Base-by-base conservation (phyloP, 2,797 vertebrate genomes). In the Chromobotia macracanthus region DNA sequence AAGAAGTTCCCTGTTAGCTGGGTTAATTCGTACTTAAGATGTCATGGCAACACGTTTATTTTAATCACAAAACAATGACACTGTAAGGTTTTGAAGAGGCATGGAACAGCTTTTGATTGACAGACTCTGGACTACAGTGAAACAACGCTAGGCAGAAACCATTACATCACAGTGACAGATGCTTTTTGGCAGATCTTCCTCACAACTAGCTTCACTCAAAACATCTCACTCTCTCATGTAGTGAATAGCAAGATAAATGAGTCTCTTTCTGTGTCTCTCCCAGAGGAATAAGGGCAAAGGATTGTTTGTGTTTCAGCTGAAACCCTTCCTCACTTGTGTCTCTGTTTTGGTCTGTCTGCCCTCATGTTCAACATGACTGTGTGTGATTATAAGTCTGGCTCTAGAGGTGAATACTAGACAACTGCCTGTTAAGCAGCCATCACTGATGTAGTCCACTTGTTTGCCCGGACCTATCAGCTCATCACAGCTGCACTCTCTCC, bases 401-500 rank as follows among this genome's bases (percentile, higher is more conserved):
- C 89, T 90, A 87, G 93, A 91, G 88, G 91, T 89, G 89, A 84
- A 87, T 91, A 90, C 89, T 87, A 92, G 91, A 92, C 80, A 85
- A 86, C 83, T 91, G 92, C 90, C 89, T 89, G 93, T 92, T 94
- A 93, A 89, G 93, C 90, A 64, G 66, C 68, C 75, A 84, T 92
- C 88, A 93, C 93, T 94, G 93, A 94, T 93, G 90, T 91, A 68
- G 46, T 72, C 90, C 90, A 86, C 94, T 95, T 95, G 93, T 95
- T 96, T 95, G 93, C 93, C 91, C 95, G 93, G 94, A 91, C 91
- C 92, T 92, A 94, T 94, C 95, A 96, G 94, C 93, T 95, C 92
- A 91, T 93, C 93, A 93, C 96, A 97, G 95, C 95, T 97, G 96
- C 94, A 92, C 95, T 93, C 94, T 90, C 90, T 95, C 95, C 93